phyloP scores from a whole-genome alignment of 2,888 invertebrate species.

The Agelastica alni region DNA sequence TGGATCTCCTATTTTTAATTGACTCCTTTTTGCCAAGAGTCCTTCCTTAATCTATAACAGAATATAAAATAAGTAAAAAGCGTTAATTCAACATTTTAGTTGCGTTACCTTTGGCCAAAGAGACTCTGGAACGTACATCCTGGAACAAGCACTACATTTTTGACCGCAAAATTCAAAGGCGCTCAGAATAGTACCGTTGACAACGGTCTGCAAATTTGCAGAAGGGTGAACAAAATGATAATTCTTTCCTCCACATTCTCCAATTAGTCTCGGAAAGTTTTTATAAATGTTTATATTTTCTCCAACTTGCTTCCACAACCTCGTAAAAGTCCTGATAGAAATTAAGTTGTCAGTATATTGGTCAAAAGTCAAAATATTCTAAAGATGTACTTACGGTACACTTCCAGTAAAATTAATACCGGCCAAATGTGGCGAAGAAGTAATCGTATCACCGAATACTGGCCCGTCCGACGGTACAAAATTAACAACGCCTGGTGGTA shows the following conservation, averaged over 20 bases:
- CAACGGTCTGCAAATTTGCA: constrained; percentile 82
- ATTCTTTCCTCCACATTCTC: constrained; percentile 99
- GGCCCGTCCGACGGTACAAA: constrained; percentile 97
- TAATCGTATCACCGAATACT: constrained; percentile 89
- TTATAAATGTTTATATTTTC: constrained; percentile 81
- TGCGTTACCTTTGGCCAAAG: constrained; percentile 65
- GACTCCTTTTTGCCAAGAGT: constrained; percentile 68
- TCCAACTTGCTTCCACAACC: constrained; percentile 91
- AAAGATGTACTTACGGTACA: constrained; percentile 71
- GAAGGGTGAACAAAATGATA: constrained; percentile 95
- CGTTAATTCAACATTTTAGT: not conserved
- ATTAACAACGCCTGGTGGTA: constrained; percentile 96
- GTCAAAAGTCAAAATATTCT: not conserved
- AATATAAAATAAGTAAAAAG: constrained; percentile 6
- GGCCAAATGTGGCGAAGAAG: constrained; percentile 80
- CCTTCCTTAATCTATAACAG: constrained; percentile 67
- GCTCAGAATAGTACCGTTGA: constrained; percentile 82
- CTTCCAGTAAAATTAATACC: constrained; percentile 99
- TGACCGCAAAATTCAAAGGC: constrained; percentile 97
- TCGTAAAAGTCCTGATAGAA: constrained; percentile 78
- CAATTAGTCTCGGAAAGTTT: constrained; percentile 91
- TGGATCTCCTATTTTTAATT: constrained; percentile 86
- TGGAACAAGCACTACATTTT: constrained; percentile 98
- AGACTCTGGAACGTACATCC: constrained; percentile 93
- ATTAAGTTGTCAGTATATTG: not conserved